phyloP scores from a whole-genome alignment of 2,888 invertebrate genomes.

The Hirtodrosophila trivittata region DNA sequence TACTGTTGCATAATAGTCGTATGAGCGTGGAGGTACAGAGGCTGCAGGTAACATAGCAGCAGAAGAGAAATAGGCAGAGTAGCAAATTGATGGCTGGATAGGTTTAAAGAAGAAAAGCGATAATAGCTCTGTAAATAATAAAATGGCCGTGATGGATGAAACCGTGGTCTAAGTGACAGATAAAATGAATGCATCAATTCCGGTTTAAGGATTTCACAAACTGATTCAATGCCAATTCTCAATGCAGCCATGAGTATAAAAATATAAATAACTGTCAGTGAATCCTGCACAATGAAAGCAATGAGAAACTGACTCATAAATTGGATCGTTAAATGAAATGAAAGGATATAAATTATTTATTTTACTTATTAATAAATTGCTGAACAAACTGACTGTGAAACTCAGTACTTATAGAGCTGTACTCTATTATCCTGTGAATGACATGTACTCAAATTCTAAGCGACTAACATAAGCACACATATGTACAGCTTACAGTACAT shows the following conservation, averaged over 20 bases:
- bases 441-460: conserved; percentile 33
- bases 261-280: no score
- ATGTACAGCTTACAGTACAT: not conserved
- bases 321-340: no score
- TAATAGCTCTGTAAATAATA: not conserved
- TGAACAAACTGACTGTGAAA: no score
- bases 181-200: not conserved
- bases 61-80: not conserved
- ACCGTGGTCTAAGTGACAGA: not conserved
- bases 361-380: no score
- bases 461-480: conserved; percentile 4
- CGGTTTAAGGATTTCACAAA: no score
- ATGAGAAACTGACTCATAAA: no score
- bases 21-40: conserved; percentile 8
- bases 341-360: no score
- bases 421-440: conserved; percentile 31
- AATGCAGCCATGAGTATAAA: no score
- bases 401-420: no score
- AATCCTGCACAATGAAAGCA: no score
- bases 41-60: conserved; percentile 31
- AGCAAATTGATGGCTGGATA: conserved; percentile 45
- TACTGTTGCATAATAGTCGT: conserved; percentile 29
- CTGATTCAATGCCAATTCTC: no score
- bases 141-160: no score
- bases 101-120: not conserved